These are phyloP conservation scores for Amniataba percoides DNA, from an alignment of 2,797 vertebrate genomes.

Conservation along the genomic window DNA sequence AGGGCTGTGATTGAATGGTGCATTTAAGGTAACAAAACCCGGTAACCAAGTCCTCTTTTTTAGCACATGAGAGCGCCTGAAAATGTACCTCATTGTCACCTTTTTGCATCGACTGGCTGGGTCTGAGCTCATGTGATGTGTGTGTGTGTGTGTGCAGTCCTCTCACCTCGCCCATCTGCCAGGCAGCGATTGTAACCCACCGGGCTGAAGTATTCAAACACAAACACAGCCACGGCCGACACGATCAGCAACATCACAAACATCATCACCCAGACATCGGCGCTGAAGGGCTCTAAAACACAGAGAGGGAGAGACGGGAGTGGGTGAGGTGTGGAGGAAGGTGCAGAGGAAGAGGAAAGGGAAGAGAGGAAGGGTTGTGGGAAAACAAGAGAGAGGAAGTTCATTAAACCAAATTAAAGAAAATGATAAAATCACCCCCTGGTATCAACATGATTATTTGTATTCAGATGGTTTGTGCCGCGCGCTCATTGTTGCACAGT, in stretches of 20 bases:
- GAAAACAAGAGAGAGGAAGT: conserved; percentile 42
- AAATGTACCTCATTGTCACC: conserved; percentile 35
- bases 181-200: conserved; percentile 99
- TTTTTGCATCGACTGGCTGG: conserved; percentile 32
- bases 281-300: conserved; percentile 95
- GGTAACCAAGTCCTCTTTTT: conserved; percentile 11
- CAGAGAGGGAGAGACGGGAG: not conserved
- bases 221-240: conserved; percentile 96
- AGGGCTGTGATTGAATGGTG: conserved; percentile 33
- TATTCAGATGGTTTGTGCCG: conserved; percentile 17
- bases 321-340: not conserved
- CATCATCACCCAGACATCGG: conserved; percentile 99
- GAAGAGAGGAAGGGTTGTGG: conserved; percentile 3
- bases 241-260: conserved; percentile 99
- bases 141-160: conserved; percentile 23
- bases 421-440: conserved; percentile 29
- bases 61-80: conserved; percentile 20
- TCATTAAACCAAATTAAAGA: conserved; percentile 53
- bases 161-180: conserved; percentile 97
- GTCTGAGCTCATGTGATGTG: not conserved
- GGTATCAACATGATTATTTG: conserved; percentile 46
- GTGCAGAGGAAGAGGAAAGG: conserved; percentile 24
- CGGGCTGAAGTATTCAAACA: conserved; percentile 98
- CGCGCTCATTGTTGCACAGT: conserved; percentile 13
- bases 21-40: conserved; percentile 51